These are phyloP conservation scores for Eupithecia subfuscata DNA, from an alignment of 2,888 invertebrate species.

Conservation along the genomic window DNA sequence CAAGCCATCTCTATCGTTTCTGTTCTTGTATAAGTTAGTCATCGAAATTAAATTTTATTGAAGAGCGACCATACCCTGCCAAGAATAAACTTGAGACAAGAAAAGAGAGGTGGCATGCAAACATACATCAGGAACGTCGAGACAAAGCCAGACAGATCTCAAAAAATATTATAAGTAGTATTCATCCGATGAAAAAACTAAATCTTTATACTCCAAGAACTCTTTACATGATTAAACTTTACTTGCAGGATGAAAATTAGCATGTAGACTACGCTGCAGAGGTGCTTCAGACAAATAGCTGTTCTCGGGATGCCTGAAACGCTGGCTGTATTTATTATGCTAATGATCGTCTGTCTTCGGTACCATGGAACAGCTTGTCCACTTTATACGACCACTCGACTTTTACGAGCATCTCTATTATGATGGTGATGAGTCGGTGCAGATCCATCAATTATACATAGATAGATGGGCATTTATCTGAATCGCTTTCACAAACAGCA, in stretches of 20 bases:
- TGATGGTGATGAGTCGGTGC: background rate
- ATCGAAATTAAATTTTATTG: background rate
- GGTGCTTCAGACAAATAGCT: constrained; percentile 65
- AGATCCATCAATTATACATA: background rate
- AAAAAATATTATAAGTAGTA: background rate
- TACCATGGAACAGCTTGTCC: constrained; percentile 5
- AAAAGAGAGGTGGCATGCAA: background rate
- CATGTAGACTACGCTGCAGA: constrained; percentile 59
- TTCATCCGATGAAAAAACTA: constrained; percentile 1
- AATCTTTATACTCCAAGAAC: background rate
- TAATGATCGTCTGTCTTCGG: constrained; percentile 61
- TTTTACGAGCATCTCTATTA: background rate
- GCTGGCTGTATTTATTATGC: constrained; percentile 68
- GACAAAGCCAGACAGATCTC: background rate
- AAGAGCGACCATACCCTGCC: background rate
- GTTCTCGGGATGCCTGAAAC: constrained; percentile 55
- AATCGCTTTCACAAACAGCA: background rate
- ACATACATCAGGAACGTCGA: background rate
- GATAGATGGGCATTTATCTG: background rate
- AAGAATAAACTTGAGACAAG: background rate
- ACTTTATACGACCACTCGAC: constrained; percentile 1
- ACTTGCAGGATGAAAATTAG: constrained; percentile 63
- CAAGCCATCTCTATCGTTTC: background rate
- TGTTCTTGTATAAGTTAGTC: background rate
- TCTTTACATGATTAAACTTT: constrained; percentile 48